Evolutionary conservation across 64 coral and sea anemone genomes (phyloP), one percentile per base, ranked within the genome.

Genomic region (Actinia tenebrosa): DNA sequence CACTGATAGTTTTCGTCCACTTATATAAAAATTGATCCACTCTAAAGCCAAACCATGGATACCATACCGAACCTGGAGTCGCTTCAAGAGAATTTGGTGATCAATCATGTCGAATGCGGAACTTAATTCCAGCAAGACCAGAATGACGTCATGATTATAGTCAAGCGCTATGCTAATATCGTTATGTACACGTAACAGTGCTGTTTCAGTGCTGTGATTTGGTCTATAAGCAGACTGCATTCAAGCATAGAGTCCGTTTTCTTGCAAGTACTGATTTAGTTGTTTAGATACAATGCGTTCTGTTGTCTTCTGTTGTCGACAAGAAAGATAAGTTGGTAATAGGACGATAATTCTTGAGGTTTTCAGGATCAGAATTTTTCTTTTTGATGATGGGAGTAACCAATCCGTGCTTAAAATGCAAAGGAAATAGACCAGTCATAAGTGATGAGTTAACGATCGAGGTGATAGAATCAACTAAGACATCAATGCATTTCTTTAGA

Each of bases 201-300:
- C 86, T 87, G 68, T 87, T 71, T 87, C 64, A 8, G 64, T 87
- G 50, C 64, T 87, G 45, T 87, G 63, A 44, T 77, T 71, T 47
- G 82, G 58, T 42, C 82, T 10, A 53, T 84, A 84, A 22, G 82
- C 82, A 58, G 82, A 60, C 22, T 84, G 82, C 86, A 71, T 87
- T 69, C 66, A 43, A 45, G 25, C 18, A 86, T 69, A 53, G 69
- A 72, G 64, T 52, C 86, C 0, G 71, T 87, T 87, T 9, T 52
- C 61, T 87, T 87, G 64, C 68, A 50, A 13, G 46, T 84, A 25
- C 2, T 84, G 82, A 59, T 58, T 50, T 84, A 60, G 82, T 50
- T 59, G 82, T 17, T 84, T 58, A n/a, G n/a, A n/a, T n/a, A n/a
- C n/a, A n/a, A n/a, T 47, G 80, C 6, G 3, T 54, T 7, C 79